These are phyloP conservation scores for Drosophila differens DNA, from an alignment of 2,888 invertebrate species.

Conservation along the genomic window DNA sequence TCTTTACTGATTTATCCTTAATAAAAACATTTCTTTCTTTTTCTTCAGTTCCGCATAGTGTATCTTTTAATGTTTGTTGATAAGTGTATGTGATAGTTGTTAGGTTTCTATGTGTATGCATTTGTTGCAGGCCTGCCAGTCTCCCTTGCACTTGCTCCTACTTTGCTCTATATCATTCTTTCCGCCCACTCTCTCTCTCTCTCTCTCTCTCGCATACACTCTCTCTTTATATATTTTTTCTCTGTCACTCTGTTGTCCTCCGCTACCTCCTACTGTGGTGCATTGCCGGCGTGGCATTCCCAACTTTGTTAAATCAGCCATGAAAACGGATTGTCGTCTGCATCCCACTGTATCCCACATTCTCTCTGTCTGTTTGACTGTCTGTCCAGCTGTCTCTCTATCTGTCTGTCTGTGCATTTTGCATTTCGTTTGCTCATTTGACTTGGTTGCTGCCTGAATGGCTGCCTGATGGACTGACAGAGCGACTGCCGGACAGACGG, in stretches of 20 bases:
- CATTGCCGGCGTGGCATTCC: conserved; percentile 48
- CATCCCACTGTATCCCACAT: conserved; percentile 28
- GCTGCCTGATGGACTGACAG: conserved; percentile 43
- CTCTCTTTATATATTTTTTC: background rate
- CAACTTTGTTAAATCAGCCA: conserved; percentile 79
- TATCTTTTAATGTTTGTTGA: background rate
- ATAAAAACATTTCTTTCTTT: background rate
- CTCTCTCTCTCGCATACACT: background rate
- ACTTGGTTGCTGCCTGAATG: conserved; percentile 64
- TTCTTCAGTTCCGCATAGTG: background rate
- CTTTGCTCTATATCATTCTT: background rate
- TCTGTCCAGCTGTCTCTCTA: conserved; percentile 7
- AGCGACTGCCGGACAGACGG: conserved; percentile 27
- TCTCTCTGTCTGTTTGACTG: background rate
- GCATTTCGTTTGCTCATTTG: conserved; percentile 76
- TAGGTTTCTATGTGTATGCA: background rate
- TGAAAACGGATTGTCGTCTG: conserved; percentile 77
- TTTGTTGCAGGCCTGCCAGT: background rate
- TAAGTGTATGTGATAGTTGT: conserved; percentile 16
- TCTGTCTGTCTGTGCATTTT: conserved; percentile 63
- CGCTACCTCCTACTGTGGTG: conserved; percentile 21
- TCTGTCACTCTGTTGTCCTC: background rate
- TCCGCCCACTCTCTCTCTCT: background rate
- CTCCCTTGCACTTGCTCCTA: too few relatives aligned
- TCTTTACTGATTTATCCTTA: background rate